A percentile compares a stretch with the other conserved stretches of the same genome.
Conservation (phyloP, 1,140 invertebrate genomes). For the Drosophila novamexicana region DNA sequence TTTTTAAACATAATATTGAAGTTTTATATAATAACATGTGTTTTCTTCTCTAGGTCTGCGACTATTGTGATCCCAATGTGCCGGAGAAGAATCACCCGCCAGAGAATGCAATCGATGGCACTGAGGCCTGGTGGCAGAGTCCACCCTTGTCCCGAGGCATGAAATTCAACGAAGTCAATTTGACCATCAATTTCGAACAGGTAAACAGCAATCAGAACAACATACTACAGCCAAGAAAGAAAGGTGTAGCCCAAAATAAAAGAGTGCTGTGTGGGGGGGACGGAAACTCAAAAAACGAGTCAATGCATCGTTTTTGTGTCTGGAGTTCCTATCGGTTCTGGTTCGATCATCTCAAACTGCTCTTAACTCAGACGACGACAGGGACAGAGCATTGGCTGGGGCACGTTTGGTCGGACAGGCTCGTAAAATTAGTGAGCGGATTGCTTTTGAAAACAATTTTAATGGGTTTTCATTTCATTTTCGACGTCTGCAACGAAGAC, state of each 20-base stretch:
- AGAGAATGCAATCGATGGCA: slow-evolving; percentile 96
- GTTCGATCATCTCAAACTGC: slow-evolving; percentile 18
- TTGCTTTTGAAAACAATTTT: slow-evolving; percentile 66
- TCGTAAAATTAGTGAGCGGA: slow-evolving; percentile 62
- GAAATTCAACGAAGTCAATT: slow-evolving; percentile 98
- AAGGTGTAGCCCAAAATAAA: slow-evolving; percentile 44
- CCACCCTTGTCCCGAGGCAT: slow-evolving; percentile 98
- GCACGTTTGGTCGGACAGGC: slow-evolving; percentile 31
- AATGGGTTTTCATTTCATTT: slow-evolving; percentile 76
- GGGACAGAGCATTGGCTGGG: slow-evolving; percentile 9
- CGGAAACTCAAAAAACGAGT: slow-evolving; percentile 22
- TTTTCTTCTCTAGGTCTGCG: slow-evolving; percentile 91
- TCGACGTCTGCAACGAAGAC: slow-evolving; percentile 26
- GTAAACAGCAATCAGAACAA: slow-evolving; percentile 85
- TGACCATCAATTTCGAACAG: slow-evolving; percentile 98
- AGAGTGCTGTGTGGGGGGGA: slow-evolving; percentile 29
- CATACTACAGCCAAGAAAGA: slow-evolving; percentile 35
- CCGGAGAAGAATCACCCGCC: slow-evolving; percentile 93
- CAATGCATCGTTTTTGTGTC: slow-evolving; percentile 55
- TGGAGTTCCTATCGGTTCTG: slow-evolving; percentile 48
- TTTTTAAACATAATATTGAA: slow-evolving; percentile 45
- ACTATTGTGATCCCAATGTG: slow-evolving; percentile 92
- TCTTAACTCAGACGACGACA: slow-evolving; percentile 21
- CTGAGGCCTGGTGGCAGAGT: slow-evolving; percentile 98
- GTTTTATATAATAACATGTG: slow-evolving; percentile 48